These are phyloP conservation scores for Pao palembangensis DNA, from an alignment of 2,113 vertebrate species.

Conservation along the genomic window DNA sequence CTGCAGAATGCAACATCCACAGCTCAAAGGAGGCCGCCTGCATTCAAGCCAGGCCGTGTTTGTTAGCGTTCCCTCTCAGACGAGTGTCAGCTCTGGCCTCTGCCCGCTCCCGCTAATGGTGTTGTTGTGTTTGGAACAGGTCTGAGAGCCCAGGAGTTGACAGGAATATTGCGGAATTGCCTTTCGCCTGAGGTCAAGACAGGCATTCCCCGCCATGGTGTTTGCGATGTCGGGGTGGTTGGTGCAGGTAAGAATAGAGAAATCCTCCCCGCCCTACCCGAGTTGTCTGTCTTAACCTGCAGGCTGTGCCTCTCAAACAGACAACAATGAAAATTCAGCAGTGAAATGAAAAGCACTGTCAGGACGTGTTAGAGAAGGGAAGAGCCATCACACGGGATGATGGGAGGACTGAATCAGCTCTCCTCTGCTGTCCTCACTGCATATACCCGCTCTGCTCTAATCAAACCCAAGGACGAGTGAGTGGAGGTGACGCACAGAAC, in stretches of 20 bases:
- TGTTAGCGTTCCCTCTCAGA: conserved; percentile 24
- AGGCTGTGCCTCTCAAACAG: conserved; percentile 27
- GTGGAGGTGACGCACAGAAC: conserved; percentile 23
- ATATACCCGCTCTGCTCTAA: conserved; percentile 20
- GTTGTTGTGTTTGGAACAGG: conserved; percentile 31
- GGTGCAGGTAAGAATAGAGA: conserved; percentile 1
- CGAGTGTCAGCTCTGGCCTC: conserved; percentile 18
- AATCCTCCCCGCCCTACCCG: conserved; percentile 6
- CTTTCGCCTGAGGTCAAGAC: conserved; percentile 37
- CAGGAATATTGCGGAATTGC: conserved; percentile 40
- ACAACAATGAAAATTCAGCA: conserved; percentile 44
- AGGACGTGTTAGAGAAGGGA: conserved; percentile 46
- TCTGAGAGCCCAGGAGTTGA: conserved; percentile 44
- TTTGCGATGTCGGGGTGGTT: conserved; percentile 17
- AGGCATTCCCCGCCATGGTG: conserved; percentile 36
- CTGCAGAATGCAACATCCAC: conserved; percentile 19
- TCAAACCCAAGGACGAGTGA: conserved; percentile 53
- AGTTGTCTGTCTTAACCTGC: conserved; percentile 50
- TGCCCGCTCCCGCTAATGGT: conserved; percentile 24
- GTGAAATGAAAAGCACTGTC: conserved; percentile 50
- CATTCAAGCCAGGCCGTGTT: conserved; percentile 17
- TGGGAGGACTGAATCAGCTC: conserved; percentile 65
- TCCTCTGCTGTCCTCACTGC: conserved; percentile 47
- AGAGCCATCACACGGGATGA: conserved; percentile 57
- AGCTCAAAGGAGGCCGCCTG: conserved; percentile 19